Evolutionary conservation across 2,113 vertebrate genomes (phyloP), one percentile per base, ranked within the genome.

Genomic region (Gobius niger): DNA sequence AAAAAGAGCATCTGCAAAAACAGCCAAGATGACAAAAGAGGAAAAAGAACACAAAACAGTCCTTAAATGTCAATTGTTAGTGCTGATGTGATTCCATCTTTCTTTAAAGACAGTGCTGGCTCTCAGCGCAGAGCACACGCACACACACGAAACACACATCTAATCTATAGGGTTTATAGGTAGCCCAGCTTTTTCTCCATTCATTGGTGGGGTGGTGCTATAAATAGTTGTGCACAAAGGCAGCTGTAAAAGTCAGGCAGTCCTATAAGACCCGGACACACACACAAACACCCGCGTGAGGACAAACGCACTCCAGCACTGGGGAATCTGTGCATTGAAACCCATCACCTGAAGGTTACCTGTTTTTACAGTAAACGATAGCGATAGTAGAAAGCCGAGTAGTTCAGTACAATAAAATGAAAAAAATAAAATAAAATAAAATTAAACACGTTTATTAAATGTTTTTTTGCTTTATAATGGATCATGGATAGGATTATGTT

Each of bases 221-320:
- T 89, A 90, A 91, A 91, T 91, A 91, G 88, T 73, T 51, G 64
- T 46, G 70, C 77, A 88, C 85, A 89, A 91, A 89, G 84, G 80
- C 79, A 77, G 86, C 87, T 73, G 78, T 89, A 89, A 90, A 88
- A 91, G 84, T 88, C 87, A 88, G 78, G 57, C 82, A 76, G 75
- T 77, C 76, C 82, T 82, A 73, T 81, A 82, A 80, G 82, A 56
- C 57, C 46, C 24, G 12, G 24, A 75, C 61, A 9, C 74, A 11
- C 74, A 11, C 66, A 67, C 73, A 67, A 59, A 64, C 70, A 74
- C 19, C 50, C 19, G 65, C 11, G 47, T 44, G 7, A 14, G 0
- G 19, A 65, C 52, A 64, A 52, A 75, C 56, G 72, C 72, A 73
- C 66, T 53, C 18, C 9, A 7, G 40, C 72, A 82, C 60, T 73